Evolutionary conservation across 2,888 invertebrate species (phyloP).

Genomic region (Lysandra bellargus): DNA sequence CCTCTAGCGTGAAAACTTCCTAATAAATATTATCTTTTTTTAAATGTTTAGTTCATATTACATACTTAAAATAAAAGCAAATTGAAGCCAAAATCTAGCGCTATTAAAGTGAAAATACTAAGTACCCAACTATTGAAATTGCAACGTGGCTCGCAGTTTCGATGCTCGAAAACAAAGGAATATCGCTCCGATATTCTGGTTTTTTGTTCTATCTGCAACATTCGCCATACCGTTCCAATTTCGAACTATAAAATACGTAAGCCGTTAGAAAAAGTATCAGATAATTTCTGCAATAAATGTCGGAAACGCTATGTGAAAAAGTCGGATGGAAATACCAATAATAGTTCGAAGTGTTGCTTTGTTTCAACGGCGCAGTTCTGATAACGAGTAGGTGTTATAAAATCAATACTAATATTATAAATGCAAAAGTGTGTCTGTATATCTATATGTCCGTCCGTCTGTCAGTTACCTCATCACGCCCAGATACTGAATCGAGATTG

Average conservation of each 20-base stretch:
- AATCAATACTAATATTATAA: too few species aligned
- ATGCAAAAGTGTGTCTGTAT: too few species aligned
- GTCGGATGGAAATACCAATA: slow-evolving; percentile 8
- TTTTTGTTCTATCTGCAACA: slow-evolving; percentile 18
- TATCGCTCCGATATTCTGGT: slow-evolving; percentile 14
- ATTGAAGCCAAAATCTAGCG: background rate
- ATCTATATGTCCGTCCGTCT: too few species aligned
- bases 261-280: slow-evolving; percentile 22
- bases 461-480: too few species aligned
- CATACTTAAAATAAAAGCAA: background rate
- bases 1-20: too few species aligned
- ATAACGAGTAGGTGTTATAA: background rate
- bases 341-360: slow-evolving; percentile 3
- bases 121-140: background rate
- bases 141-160: slow-evolving; percentile 29
- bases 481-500: too few species aligned
- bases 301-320: slow-evolving; percentile 17
- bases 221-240: slow-evolving; percentile 20
- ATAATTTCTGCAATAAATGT: slow-evolving; percentile 21
- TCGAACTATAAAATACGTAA: slow-evolving; percentile 22
- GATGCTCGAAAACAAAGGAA: slow-evolving; percentile 20
- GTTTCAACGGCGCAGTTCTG: background rate
- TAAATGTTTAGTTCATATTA: background rate
- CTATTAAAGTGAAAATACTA: background rate
- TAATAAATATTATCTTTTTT: background rate